Evolutionary conservation across 2,797 vertebrate genomes (phyloP).

Genomic region (Geotrypetes seraphini): DNA sequence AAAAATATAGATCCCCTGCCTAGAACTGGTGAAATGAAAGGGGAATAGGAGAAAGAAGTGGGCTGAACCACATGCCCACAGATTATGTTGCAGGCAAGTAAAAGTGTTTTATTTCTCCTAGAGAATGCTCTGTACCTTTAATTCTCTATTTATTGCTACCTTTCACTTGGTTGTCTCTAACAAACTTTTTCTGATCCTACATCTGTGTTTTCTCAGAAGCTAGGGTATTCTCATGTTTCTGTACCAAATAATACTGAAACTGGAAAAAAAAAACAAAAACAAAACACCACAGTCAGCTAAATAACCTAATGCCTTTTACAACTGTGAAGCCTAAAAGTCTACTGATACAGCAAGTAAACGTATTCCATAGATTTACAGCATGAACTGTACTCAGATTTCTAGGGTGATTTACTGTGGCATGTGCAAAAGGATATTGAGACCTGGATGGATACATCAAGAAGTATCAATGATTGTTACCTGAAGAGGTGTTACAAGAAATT

Average conservation of each 20-base stretch:
- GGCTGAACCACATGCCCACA: too few relatives aligned
- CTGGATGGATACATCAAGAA: slow-evolving; percentile 72
- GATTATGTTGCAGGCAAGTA: too few relatives aligned
- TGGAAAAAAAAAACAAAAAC: too few relatives aligned
- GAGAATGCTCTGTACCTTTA: too few relatives aligned
- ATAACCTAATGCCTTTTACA: slow-evolving; percentile 24
- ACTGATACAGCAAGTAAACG: slow-evolving; percentile 29
- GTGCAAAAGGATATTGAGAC: slow-evolving; percentile 65
- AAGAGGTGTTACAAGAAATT: slow-evolving; percentile 93
- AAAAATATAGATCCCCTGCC: too few relatives aligned
- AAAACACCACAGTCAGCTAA: slow-evolving; percentile 46
- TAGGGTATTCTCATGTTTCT: slow-evolving; percentile 34
- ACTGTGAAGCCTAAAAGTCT: slow-evolving; percentile 33
- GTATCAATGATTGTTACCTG: slow-evolving; percentile 86
- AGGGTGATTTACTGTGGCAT: slow-evolving; percentile 56
- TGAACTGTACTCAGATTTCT: slow-evolving; percentile 39
- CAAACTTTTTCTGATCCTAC: too few relatives aligned
- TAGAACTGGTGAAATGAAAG: too few relatives aligned
- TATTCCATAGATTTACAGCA: slow-evolving; percentile 30
- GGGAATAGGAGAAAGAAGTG: too few relatives aligned
- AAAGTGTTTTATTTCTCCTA: too few relatives aligned
- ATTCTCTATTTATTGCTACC: too few relatives aligned
- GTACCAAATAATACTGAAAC: slow-evolving; percentile 30
- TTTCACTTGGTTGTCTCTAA: too few relatives aligned
- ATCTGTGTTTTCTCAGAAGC: background rate